Conservation (phyloP, 2,113 vertebrate genomes). For the Muntiacus reevesi region DNA sequence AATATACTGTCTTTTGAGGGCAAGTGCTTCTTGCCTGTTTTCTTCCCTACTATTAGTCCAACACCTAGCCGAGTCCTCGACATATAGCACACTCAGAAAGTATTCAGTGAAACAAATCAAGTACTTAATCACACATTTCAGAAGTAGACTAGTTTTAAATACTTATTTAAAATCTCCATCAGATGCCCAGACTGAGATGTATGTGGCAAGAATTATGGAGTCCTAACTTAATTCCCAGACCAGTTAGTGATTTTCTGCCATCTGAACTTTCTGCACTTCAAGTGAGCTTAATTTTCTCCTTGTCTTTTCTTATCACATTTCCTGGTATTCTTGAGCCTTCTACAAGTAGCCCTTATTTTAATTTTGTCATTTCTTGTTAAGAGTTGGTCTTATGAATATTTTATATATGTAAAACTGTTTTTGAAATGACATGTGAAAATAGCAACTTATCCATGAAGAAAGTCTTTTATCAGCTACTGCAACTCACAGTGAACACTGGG, state of each 20-base stretch:
- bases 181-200: background rate
- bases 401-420: background rate
- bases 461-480: background rate
- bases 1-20: background rate
- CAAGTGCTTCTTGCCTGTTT: background rate
- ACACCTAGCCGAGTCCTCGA: background rate
- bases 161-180: background rate
- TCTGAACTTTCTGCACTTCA: background rate
- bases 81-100: background rate
- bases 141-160: background rate
- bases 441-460: background rate
- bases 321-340: background rate
- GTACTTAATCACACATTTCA: background rate
- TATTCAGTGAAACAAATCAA: background rate
- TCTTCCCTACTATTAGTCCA: background rate
- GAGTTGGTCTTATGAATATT: background rate
- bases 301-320: constrained; percentile 12
- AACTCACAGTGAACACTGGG: background rate
- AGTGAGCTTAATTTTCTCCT: background rate
- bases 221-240: background rate
- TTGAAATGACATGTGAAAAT: background rate
- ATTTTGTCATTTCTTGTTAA: constrained; percentile 13
- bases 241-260: background rate
- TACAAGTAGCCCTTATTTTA: background rate
- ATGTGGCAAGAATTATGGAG: background rate